A percentile compares a stretch with the other conserved stretches of the same genome.
phyloP scores from a whole-genome alignment of 1,140 invertebrate species.

The Neomicropteryx cornuta region DNA sequence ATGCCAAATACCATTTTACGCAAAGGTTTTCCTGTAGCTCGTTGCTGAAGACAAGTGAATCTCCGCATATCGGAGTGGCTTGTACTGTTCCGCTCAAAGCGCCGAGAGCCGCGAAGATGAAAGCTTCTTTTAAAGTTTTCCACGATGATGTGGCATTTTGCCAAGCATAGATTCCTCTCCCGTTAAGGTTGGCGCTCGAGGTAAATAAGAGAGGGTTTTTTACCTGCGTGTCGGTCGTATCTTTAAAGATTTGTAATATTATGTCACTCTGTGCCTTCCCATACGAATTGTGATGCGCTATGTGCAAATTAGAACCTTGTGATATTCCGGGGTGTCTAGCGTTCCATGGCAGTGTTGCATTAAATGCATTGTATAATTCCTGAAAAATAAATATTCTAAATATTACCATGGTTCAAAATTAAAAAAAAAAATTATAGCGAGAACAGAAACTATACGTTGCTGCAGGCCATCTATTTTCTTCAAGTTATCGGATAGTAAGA shows the following conservation, averaged over 20 bases:
- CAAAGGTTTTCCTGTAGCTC: slow-evolving; percentile 22
- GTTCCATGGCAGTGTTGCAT: slow-evolving; percentile 26
- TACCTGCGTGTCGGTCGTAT: slow-evolving; percentile 8
- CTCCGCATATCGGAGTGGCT: slow-evolving; percentile 30
- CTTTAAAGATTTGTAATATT: slow-evolving; percentile 18
- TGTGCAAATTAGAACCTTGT: slow-evolving; percentile 9
- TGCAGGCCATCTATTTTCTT: no score
- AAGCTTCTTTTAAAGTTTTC: slow-evolving; percentile 23
- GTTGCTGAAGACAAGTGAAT: slow-evolving; percentile 21
- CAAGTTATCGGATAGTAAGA: no score
- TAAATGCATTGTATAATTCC: slow-evolving; percentile 24
- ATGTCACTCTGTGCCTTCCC: slow-evolving; percentile 26
- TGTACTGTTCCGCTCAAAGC: slow-evolving; percentile 30
- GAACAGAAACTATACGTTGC: no score
- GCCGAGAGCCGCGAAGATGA: slow-evolving; percentile 24
- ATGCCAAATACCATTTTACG: slow-evolving; percentile 34
- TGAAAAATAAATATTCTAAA: slow-evolving; percentile 20
- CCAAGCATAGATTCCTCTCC: slow-evolving; percentile 20
- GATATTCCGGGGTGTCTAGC: slow-evolving; percentile 11
- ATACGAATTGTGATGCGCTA: slow-evolving; percentile 16
- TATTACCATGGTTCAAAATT: no score
- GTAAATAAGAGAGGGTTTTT: slow-evolving; percentile 16
- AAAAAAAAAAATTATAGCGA: no score
- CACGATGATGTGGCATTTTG: slow-evolving; percentile 26
- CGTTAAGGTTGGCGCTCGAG: slow-evolving; percentile 23